Evolutionary conservation across 2,888 invertebrate species (phyloP).

Genomic region (Rotaria socialis): DNA sequence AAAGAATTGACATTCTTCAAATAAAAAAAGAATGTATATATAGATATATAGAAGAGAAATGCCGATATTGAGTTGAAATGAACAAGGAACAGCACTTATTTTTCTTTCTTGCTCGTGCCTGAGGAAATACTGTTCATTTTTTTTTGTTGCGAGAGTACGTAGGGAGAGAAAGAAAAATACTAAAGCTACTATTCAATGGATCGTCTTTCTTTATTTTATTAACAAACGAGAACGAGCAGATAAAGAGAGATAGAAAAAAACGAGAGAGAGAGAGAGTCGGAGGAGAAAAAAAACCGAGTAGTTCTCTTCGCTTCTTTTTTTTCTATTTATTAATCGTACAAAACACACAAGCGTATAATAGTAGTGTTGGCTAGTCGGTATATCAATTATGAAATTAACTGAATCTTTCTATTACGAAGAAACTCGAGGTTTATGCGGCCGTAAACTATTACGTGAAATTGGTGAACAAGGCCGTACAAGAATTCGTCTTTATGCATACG

Average conservation of each 20-base stretch:
- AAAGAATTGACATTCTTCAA: neutral
- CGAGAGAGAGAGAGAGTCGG: neutral
- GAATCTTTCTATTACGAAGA: slow-evolving; percentile 24
- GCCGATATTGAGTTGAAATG: neutral
- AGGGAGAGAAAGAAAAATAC: neutral
- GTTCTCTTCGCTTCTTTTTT: neutral
- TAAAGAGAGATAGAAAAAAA: neutral
- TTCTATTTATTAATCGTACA: neutral
- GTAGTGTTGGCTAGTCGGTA: neutral
- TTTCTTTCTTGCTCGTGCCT: neutral
- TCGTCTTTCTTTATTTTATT: neutral
- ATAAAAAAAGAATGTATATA: neutral
- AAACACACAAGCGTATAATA: neutral
- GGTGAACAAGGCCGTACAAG: neutral
- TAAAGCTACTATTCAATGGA: neutral
- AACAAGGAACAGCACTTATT: neutral
- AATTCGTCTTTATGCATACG: slow-evolving; percentile 8
- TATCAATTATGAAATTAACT: neutral
- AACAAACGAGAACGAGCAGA: neutral
- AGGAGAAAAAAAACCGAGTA: neutral
- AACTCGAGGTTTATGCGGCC: slow-evolving; percentile 12
- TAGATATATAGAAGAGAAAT: neutral
- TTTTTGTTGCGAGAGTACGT: neutral
- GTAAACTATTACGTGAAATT: neutral
- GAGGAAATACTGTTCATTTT: neutral